Evolutionary conservation across 2,888 invertebrate genomes (phyloP).

Genomic region (Psylliodes chrysocephalus): DNA sequence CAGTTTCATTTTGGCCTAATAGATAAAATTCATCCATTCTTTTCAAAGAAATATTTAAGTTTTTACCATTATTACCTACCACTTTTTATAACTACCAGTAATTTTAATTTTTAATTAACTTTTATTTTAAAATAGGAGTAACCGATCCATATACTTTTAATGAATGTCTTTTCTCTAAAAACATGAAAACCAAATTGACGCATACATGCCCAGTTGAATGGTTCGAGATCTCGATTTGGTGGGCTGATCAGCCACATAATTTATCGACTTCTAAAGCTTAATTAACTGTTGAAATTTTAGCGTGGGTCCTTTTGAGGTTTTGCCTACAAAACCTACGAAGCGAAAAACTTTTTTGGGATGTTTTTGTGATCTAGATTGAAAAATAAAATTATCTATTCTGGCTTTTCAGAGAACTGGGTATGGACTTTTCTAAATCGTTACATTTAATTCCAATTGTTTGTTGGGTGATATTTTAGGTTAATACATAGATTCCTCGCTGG

Average conservation of each 20-base stretch:
- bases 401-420: too few species aligned
- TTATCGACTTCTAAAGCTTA: slow-evolving; percentile 19
- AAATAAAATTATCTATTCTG: background rate
- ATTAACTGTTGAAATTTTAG: slow-evolving; percentile 22
- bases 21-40: too few species aligned
- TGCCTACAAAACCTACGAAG: background rate
- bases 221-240: background rate
- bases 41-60: too few species aligned
- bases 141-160: background rate
- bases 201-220: background rate
- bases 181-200: background rate
- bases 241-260: slow-evolving; percentile 12
- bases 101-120: too few species aligned
- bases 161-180: background rate
- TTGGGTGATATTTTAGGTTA: too few species aligned
- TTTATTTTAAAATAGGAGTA: too few species aligned
- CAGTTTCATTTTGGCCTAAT: too few species aligned
- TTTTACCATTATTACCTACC: too few species aligned
- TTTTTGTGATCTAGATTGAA: background rate
- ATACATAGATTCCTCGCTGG: too few species aligned
- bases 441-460: too few species aligned
- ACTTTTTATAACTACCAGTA: too few species aligned
- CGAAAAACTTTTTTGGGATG: background rate
- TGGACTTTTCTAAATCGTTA: too few species aligned
- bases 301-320: slow-evolving; percentile 1